Conservation (phyloP, 2,888 invertebrate genomes). For the Zootermopsis nevadensis region DNA sequence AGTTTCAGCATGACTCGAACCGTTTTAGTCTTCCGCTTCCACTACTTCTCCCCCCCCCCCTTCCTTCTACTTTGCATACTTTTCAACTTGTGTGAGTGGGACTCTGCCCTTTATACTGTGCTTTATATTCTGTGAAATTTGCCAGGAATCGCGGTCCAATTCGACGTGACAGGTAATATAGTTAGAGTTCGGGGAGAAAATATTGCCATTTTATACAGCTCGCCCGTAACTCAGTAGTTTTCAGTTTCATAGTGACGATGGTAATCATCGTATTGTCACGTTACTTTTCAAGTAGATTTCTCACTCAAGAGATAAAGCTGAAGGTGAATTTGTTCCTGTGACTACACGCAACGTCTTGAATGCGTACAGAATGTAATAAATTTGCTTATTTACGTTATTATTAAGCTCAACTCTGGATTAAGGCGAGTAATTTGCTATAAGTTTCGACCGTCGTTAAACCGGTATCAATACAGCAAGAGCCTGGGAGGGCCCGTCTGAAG, state of each 20-base stretch:
- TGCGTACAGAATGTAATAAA: too few species aligned
- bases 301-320: too few species aligned
- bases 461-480: too few species aligned
- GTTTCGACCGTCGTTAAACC: too few species aligned
- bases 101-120: neutral
- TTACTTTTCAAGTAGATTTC: neutral
- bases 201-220: neutral
- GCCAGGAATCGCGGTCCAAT: neutral
- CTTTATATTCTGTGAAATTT: conserved; percentile 5
- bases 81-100: conserved; percentile 27
- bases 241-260: neutral
- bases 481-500: too few species aligned
- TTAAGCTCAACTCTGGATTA: too few species aligned
- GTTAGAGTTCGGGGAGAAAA: neutral
- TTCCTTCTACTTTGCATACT: conserved; percentile 34
- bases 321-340: too few species aligned
- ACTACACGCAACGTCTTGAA: too few species aligned
- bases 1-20: conserved; percentile 25
- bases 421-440: too few species aligned
- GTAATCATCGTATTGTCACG: neutral
- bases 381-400: too few species aligned
- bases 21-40: conserved; percentile 33
- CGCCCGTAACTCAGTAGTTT: neutral
- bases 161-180: neutral
- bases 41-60: neutral